Evolutionary conservation across 1,140 invertebrate species (phyloP).

Genomic region (Drosophila guanche): DNA sequence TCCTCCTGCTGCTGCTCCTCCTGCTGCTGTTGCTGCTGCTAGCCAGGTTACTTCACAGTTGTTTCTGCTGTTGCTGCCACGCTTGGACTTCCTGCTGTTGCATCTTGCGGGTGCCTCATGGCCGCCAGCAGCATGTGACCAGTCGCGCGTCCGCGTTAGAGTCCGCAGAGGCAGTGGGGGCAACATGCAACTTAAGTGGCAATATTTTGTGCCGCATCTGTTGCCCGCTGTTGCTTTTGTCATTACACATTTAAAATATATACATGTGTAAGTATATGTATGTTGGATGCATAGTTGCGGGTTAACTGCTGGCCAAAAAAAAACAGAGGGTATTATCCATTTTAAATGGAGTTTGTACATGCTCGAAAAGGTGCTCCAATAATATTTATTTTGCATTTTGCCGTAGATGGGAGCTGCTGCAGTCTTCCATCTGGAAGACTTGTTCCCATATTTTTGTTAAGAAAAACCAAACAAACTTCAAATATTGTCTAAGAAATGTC

Average conservation of each 20-base stretch:
- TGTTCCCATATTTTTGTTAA: too few relatives aligned
- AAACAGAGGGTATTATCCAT: too few relatives aligned
- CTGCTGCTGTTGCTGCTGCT: slow-evolving; percentile 15
- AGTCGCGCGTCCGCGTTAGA: slow-evolving; percentile 5
- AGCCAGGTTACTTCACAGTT: slow-evolving; percentile 54
- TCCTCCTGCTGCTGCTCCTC: slow-evolving; percentile 6
- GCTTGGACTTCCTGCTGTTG: slow-evolving; percentile 57
- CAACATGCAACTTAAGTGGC: slow-evolving; percentile 50
- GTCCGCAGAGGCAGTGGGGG: slow-evolving; percentile 10
- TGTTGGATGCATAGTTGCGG: slow-evolving; percentile 10
- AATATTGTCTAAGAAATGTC: too few relatives aligned
- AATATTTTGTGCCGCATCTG: slow-evolving; percentile 62
- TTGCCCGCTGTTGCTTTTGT: slow-evolving; percentile 40
- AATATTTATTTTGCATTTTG: too few relatives aligned
- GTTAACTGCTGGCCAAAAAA: background rate
- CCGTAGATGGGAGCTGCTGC: too few relatives aligned
- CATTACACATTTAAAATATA: slow-evolving; percentile 44
- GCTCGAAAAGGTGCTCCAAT: too few relatives aligned
- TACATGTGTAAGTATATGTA: background rate
- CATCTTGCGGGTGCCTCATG: slow-evolving; percentile 51
- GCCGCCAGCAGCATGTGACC: slow-evolving; percentile 44
- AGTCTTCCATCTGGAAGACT: too few relatives aligned
- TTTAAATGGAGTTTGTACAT: too few relatives aligned
- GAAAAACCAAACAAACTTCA: too few relatives aligned
- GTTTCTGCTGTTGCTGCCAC: slow-evolving; percentile 26